Conservation (phyloP, 2,888 invertebrate species). For the Dorcus parallelipipedus region DNA sequence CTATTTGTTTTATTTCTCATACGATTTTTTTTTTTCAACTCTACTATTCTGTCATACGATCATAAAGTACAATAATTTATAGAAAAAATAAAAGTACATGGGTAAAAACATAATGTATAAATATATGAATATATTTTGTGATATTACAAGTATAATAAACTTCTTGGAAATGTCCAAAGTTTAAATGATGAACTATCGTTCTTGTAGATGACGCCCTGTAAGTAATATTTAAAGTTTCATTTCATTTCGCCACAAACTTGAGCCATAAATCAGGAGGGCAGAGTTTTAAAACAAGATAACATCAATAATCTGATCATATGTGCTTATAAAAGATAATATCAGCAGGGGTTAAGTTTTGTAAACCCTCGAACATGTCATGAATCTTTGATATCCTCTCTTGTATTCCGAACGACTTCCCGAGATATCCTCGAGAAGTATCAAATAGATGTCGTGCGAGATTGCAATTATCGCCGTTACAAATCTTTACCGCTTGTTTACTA, state of each 20-base stretch:
- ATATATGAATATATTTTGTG: not conserved
- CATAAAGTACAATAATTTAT: no score
- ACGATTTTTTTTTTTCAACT: no score
- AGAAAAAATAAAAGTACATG: no score
- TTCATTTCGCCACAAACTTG: constrained; percentile 4
- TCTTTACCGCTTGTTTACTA: not conserved
- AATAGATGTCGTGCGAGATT: constrained; percentile 16
- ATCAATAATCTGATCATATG: constrained; percentile 30
- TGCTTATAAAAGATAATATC: constrained; percentile 31
- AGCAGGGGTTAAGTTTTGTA: constrained; percentile 23
- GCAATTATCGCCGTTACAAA: constrained; percentile 7
- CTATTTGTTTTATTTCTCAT: no score
- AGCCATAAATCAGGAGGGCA: constrained; percentile 15
- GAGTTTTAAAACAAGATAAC: constrained; percentile 20
- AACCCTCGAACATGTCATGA: constrained; percentile 28
- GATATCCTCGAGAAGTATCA: constrained; percentile 9
- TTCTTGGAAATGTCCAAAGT: no score
- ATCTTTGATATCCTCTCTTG: constrained; percentile 19
- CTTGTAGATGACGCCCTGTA: constrained; percentile 4
- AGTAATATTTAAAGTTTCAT: not conserved
- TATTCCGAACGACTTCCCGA: constrained; percentile 8
- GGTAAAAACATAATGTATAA: not conserved
- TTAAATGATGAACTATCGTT: not conserved
- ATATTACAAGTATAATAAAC: not conserved
- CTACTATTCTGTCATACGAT: no score